These are phyloP conservation scores for Melanostigma gelatinosum DNA, from an alignment of 2,113 vertebrate species.

Conservation along the genomic window DNA sequence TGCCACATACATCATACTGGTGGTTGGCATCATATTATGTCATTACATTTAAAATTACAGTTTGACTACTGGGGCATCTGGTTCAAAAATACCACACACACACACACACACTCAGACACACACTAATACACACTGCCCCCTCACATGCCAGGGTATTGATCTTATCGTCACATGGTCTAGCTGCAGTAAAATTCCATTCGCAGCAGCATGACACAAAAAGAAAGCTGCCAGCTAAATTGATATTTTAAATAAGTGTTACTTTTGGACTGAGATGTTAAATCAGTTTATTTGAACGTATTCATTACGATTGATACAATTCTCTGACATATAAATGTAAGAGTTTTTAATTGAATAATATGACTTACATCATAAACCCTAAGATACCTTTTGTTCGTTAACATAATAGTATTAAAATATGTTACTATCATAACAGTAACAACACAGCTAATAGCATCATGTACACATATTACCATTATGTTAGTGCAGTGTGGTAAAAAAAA, in stretches of 20 bases:
- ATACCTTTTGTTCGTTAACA: not conserved
- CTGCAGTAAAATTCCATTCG: constrained; percentile 72
- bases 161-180: constrained; percentile 55
- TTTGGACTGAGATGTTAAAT: not conserved
- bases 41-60: not conserved
- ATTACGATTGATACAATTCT: not conserved
- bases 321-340: not conserved
- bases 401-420: not conserved
- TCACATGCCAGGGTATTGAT: constrained; percentile 70
- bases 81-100: not conserved
- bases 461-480: not conserved
- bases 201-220: constrained; percentile 25
- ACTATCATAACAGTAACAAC: not conserved
- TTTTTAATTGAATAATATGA: not conserved
- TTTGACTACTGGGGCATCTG: not conserved
- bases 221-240: constrained; percentile 10
- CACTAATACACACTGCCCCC: constrained; percentile 17
- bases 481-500: not conserved
- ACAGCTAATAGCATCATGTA: not conserved
- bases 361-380: not conserved
- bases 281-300: constrained; percentile 2
- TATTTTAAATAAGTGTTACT: not conserved
- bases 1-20: not conserved
- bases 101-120: not conserved
- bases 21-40: not conserved